phyloP scores from a whole-genome alignment of 2,113 vertebrate species.

The Pollimyrus isidori region DNA sequence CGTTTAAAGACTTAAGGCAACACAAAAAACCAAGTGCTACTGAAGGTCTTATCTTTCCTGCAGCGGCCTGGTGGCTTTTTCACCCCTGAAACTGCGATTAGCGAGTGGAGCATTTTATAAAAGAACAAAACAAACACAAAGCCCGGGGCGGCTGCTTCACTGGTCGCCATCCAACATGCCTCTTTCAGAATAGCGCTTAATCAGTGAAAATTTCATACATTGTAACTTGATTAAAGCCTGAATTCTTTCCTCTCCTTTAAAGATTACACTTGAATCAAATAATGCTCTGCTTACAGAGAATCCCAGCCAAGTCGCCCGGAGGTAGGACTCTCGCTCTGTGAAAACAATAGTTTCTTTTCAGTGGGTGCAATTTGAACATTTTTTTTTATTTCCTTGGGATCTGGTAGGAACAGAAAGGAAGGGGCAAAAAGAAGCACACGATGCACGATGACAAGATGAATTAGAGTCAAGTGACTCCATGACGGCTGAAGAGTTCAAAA shows the following conservation, averaged over 20 bases:
- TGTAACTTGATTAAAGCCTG: constrained; percentile 17
- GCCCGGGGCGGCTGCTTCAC: neutral
- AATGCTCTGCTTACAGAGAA: neutral
- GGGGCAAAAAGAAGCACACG: neutral
- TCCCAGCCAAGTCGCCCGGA: neutral
- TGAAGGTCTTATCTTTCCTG: neutral
- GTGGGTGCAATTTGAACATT: constrained; percentile 1
- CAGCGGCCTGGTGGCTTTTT: neutral
- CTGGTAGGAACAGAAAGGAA: neutral
- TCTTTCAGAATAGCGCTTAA: constrained; percentile 9
- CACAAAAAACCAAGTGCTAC: neutral
- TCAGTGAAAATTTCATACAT: constrained; percentile 19
- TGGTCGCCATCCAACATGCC: neutral
- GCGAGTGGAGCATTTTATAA: neutral
- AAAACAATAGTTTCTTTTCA: constrained; percentile 14
- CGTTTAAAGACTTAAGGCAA: neutral
- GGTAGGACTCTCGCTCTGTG: neutral
- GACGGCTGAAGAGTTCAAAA: neutral
- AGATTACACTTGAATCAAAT: neutral
- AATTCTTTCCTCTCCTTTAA: neutral
- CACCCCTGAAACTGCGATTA: constrained; percentile 11
- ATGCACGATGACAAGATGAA: neutral
- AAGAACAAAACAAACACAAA: constrained; percentile 11
- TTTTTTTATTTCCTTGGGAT: neutral
- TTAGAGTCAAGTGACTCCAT: neutral